A percentile compares a stretch with the other conserved stretches of the same genome.
These are phyloP conservation scores for Origma solitaria DNA, from an alignment of 2,113 vertebrate species.

Conservation along the genomic window DNA sequence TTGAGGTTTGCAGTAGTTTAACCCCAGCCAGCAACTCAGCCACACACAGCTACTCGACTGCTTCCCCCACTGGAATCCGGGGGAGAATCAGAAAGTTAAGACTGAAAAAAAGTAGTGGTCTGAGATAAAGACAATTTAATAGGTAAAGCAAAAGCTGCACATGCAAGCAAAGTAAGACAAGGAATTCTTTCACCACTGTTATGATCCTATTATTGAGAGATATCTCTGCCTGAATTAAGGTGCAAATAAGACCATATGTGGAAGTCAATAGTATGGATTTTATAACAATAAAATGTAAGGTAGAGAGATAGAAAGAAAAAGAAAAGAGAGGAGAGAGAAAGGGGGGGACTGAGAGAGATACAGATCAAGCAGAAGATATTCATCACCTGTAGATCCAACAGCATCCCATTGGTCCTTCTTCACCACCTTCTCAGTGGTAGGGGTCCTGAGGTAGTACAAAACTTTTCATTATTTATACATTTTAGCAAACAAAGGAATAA, in stretches of 20 bases:
- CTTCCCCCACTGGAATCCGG: neutral
- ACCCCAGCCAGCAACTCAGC: neutral
- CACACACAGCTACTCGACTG: neutral
- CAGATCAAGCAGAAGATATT: neutral
- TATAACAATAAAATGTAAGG: neutral
- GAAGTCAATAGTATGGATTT: neutral
- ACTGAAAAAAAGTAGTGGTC: neutral
- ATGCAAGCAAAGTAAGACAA: neutral
- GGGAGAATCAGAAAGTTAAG: neutral
- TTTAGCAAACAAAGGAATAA: neutral
- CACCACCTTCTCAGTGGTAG: neutral
- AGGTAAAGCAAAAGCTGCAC: neutral
- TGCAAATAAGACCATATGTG: neutral
- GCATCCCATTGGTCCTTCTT: accelerated
- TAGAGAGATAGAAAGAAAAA: neutral
- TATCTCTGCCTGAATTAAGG: neutral
- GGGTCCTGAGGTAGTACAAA: neutral
- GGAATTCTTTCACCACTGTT: neutral
- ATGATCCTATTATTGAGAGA: neutral
- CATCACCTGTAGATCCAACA: neutral
- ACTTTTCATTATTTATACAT: neutral
- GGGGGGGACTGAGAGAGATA: neutral
- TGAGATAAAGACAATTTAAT: neutral
- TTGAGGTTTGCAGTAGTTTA: neutral
- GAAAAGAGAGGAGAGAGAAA: neutral